A percentile compares a stretch with the other conserved stretches of the same genome.
Evolutionary conservation across 2,113 vertebrate genomes (phyloP).

Genomic region (Rana temporaria): DNA sequence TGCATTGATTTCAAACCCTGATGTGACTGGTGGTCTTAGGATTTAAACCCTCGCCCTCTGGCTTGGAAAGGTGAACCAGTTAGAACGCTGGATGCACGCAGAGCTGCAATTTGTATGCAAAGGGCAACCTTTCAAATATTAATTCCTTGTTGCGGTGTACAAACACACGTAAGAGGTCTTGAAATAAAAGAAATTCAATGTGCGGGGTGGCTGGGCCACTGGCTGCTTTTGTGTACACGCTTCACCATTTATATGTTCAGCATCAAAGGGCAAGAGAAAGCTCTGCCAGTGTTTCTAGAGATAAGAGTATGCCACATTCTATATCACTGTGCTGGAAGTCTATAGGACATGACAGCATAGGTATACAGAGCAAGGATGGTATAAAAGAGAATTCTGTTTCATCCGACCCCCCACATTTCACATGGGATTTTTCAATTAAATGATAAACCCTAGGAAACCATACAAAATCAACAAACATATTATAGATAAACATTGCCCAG

Average conservation of each 20-base stretch:
- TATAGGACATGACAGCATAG: slow-evolving; percentile 17
- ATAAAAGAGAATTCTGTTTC: not conserved
- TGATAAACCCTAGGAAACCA: no score
- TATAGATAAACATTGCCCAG: no score
- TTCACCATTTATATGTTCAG: slow-evolving; percentile 35
- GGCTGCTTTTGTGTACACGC: slow-evolving; percentile 27
- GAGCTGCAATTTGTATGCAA: slow-evolving; percentile 74
- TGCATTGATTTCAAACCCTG: slow-evolving; percentile 70
- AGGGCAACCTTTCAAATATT: slow-evolving; percentile 71
- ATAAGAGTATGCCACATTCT: slow-evolving; percentile 15
- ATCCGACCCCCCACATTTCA: no score
- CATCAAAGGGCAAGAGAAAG: slow-evolving; percentile 36
- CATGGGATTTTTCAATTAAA: no score
- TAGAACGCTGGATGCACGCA: slow-evolving; percentile 72
- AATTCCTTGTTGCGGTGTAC: slow-evolving; percentile 64
- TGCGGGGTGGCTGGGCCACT: slow-evolving; percentile 22
- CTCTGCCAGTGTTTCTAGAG: slow-evolving; percentile 9
- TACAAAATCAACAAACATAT: no score
- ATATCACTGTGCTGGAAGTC: not conserved
- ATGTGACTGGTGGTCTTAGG: slow-evolving; percentile 67
- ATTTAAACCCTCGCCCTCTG: slow-evolving; percentile 72
- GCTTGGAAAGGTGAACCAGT: slow-evolving; percentile 77
- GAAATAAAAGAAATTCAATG: slow-evolving; percentile 44
- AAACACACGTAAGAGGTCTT: slow-evolving; percentile 62
- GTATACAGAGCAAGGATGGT: not conserved